These are phyloP conservation scores for Spisula subtruncata DNA, from an alignment of 2,888 invertebrate genomes.

Conservation along the genomic window DNA sequence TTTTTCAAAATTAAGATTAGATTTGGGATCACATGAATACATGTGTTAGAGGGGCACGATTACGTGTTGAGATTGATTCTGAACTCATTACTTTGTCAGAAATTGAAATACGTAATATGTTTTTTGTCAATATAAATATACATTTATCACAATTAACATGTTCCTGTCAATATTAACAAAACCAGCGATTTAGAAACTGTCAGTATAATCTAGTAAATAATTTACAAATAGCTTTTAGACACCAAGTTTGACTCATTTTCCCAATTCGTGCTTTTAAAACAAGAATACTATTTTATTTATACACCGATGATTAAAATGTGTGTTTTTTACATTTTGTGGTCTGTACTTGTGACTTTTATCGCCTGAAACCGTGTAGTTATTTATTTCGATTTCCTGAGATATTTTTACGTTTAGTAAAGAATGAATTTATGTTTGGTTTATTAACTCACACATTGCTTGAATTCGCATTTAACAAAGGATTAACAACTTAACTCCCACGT, in stretches of 20 bases:
- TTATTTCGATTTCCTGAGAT: slow-evolving; percentile 14
- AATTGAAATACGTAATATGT: not conserved
- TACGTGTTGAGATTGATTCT: not conserved
- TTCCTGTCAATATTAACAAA: not conserved
- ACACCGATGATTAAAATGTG: not conserved
- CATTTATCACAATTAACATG: slow-evolving; percentile 20
- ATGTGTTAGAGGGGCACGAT: not conserved
- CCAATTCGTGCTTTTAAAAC: not conserved
- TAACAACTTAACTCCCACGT: slow-evolving; percentile 24
- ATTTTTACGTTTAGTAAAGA: slow-evolving; percentile 16
- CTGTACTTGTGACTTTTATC: not conserved
- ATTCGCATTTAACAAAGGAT: slow-evolving; percentile 25
- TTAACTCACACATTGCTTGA: slow-evolving; percentile 15
- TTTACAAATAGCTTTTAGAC: not conserved
- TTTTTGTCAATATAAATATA: not conserved
- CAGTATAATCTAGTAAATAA: not conserved
- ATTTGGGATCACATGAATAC: not conserved
- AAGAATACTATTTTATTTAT: not conserved
- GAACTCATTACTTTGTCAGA: slow-evolving; percentile 3
- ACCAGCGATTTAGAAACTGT: not conserved
- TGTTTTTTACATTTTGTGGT: not conserved
- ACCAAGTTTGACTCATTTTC: not conserved
- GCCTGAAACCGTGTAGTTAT: not conserved
- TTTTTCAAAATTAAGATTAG: not conserved
- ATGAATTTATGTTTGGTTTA: not conserved